Conservation (phyloP, 2,797 vertebrate species). For the Steatocranus sp. region DNA sequence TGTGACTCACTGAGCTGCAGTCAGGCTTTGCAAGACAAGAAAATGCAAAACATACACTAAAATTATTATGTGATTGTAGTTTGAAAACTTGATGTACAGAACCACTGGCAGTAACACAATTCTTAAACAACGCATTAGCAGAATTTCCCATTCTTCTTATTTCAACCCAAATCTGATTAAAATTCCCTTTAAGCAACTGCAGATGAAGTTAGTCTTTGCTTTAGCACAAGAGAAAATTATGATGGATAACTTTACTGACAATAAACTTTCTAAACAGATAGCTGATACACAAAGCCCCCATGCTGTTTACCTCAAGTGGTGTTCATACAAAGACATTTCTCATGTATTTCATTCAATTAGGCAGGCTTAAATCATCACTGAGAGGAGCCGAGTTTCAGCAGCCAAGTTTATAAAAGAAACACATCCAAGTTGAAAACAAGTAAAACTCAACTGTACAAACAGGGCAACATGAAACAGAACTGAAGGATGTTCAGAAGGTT, state of each 20-base stretch:
- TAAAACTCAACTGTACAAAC: neutral
- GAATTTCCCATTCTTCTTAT: neutral
- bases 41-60: neutral
- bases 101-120: neutral
- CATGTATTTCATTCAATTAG: neutral
- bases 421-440: neutral
- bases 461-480: neutral
- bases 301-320: neutral
- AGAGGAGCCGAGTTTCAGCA: neutral
- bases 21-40: neutral
- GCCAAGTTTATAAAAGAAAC: neutral
- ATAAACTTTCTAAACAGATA: neutral
- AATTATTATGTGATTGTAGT: neutral
- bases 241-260: neutral
- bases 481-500: neutral
- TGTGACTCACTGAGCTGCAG: neutral
- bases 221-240: neutral
- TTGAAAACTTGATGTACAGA: neutral
- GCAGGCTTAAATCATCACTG: neutral
- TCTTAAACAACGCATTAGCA: neutral
- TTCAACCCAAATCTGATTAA: neutral
- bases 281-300: neutral
- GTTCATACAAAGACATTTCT: neutral
- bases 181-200: neutral
- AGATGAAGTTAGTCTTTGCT: neutral